Conservation (phyloP, 2,797 vertebrate genomes). For the Babyrousa celebensis region DNA sequence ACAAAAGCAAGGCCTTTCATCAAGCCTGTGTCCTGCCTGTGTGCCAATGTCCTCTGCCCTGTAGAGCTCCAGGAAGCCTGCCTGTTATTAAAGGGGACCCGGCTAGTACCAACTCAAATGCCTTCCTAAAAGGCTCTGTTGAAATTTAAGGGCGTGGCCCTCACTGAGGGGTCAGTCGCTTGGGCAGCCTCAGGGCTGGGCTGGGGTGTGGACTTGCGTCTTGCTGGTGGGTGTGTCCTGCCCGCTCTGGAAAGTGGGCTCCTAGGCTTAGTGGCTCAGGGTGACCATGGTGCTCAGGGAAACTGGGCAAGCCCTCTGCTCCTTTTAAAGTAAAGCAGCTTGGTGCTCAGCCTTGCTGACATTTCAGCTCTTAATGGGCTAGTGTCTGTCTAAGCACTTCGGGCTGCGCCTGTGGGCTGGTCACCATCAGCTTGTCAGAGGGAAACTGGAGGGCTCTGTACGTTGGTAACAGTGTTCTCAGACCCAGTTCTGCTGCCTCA, state of each 20-base stretch:
- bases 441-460: neutral
- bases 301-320: neutral
- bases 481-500: neutral
- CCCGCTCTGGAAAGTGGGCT: neutral
- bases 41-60: neutral
- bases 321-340: neutral
- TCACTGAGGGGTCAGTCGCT: neutral
- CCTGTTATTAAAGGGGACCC: neutral
- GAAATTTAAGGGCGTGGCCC: neutral
- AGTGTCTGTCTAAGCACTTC: neutral
- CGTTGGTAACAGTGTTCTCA: neutral
- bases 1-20: neutral
- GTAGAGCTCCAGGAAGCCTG: neutral
- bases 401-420: neutral
- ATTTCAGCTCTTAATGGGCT: neutral
- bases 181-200: neutral
- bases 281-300: neutral
- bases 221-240: neutral
- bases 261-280: neutral
- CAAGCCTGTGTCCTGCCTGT: neutral
- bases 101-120: neutral
- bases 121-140: neutral
- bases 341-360: neutral
- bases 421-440: neutral
- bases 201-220: slow-evolving; percentile 11